Evolutionary conservation across 2,888 invertebrate genomes (phyloP).

Genomic region (Ectemnius cavifrons): DNA sequence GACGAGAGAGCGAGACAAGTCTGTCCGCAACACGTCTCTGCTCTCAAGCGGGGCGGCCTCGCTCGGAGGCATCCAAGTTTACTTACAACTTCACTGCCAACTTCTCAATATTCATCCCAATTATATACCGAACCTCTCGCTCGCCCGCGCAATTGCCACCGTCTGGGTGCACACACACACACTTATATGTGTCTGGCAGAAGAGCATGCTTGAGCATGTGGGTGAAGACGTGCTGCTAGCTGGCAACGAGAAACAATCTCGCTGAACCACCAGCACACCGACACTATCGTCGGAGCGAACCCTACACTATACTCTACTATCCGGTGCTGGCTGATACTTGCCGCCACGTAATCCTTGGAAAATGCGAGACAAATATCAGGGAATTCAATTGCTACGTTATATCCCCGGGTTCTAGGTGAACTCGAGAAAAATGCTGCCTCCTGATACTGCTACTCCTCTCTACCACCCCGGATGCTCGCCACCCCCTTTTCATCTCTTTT

Average conservation of each 20-base stretch:
- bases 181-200: neutral
- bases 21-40: constrained; percentile 78
- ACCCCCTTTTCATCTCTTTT: no score
- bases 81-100: constrained; percentile 78
- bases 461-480: no score
- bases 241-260: neutral
- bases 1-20: constrained; percentile 60
- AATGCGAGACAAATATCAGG: no score
- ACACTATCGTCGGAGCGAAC: neutral
- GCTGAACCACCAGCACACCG: neutral
- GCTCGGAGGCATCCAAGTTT: constrained; percentile 77
- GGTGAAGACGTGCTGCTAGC: neutral
- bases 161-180: constrained; percentile 29
- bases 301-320: no score
- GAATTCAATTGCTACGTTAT: no score
- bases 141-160: constrained; percentile 49
- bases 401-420: no score
- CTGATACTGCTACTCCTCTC: no score
- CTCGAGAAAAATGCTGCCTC: no score
- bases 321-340: no score
- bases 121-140: constrained; percentile 68
- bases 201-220: neutral
- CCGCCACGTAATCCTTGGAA: no score
- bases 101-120: constrained; percentile 78
- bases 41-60: constrained; percentile 75